Evolutionary conservation across 1,140 invertebrate species (phyloP).

Genomic region (Trichogramma pretiosum): DNA sequence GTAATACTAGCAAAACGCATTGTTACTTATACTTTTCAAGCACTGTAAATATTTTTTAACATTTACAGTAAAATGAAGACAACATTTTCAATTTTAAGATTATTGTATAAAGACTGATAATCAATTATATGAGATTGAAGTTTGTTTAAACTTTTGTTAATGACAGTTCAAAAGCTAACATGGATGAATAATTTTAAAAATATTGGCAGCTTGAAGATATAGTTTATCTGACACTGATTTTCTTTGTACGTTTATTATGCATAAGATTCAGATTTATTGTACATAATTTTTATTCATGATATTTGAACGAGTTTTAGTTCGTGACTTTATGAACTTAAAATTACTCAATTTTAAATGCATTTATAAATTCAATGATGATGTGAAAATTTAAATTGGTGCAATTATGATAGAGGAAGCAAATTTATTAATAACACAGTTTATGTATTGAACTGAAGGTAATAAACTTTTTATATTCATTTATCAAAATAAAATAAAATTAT

Average conservation of each 20-base stretch:
- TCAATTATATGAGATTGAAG: too few relatives aligned
- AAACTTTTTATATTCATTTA: slow-evolving; percentile 48
- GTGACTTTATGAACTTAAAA: not conserved
- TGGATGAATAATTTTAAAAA: too few relatives aligned
- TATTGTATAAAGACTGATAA: slow-evolving; percentile 49
- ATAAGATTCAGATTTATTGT: too few relatives aligned
- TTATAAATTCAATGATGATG: too few relatives aligned
- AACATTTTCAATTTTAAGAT: slow-evolving; percentile 34
- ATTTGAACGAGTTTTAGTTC: not conserved
- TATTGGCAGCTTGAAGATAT: too few relatives aligned
- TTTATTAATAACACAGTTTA: slow-evolving; percentile 35
- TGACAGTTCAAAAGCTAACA: not conserved
- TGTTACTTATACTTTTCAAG: slow-evolving; percentile 20
- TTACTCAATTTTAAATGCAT: too few relatives aligned
- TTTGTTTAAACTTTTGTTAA: slow-evolving; percentile 25
- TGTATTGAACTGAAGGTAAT: slow-evolving; percentile 42
- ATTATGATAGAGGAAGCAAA: slow-evolving; percentile 35
- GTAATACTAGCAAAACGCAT: slow-evolving; percentile 10
- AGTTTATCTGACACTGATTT: too few relatives aligned
- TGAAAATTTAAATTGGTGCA: slow-evolving; percentile 27
- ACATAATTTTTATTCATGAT: too few relatives aligned
- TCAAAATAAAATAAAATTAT: slow-evolving; percentile 39
- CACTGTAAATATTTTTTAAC: slow-evolving; percentile 39
- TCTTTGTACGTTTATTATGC: too few relatives aligned
- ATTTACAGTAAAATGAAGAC: slow-evolving; percentile 20